A percentile compares a stretch with the other conserved stretches of the same genome.
Evolutionary conservation across 2,888 invertebrate species (phyloP).

Genomic region (Synanthedon vespiformis): DNA sequence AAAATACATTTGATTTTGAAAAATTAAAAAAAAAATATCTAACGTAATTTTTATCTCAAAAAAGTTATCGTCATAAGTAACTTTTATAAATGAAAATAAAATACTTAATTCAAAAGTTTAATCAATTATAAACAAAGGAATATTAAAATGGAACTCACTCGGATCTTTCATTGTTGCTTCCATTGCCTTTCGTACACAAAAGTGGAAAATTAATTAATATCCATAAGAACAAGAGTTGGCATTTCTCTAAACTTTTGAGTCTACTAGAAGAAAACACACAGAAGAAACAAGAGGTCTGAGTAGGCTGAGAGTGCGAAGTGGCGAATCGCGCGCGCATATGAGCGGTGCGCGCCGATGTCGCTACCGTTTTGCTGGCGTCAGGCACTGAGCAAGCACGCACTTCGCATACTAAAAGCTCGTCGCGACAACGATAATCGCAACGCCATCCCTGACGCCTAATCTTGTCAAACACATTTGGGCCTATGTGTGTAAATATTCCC

Average conservation of each 20-base stretch:
- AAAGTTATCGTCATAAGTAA: not conserved
- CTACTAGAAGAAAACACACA: conserved; percentile 43
- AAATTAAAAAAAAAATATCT: not conserved
- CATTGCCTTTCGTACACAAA: conserved; percentile 10
- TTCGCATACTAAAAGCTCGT: conserved; percentile 60
- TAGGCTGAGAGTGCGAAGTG: conserved; percentile 34
- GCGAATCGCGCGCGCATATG: conserved; percentile 29
- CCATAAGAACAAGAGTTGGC: conserved; percentile 21
- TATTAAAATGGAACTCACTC: conserved; percentile 18
- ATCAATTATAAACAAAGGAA: conserved; percentile 2
- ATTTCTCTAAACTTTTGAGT: conserved; percentile 47
- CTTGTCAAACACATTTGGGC: conserved; percentile 48
- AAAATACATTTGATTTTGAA: not conserved
- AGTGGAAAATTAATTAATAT: not conserved
- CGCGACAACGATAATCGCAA: conserved; percentile 53
- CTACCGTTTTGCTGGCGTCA: conserved; percentile 44
- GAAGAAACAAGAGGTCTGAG: conserved; percentile 41
- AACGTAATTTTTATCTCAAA: not conserved
- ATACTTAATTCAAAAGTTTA: not conserved
- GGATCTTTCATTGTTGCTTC: conserved; percentile 26
- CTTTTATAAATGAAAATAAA: too few relatives aligned
- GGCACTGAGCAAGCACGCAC: conserved; percentile 55
- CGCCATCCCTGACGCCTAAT: conserved; percentile 42
- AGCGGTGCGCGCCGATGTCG: conserved; percentile 26
- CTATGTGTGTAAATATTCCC: conserved; percentile 45